Percentiles rank a stretch among this genome's conserved stretches.
Evolutionary conservation across 2,797 vertebrate species (phyloP).

Genomic region (Acanthiza pusilla): DNA sequence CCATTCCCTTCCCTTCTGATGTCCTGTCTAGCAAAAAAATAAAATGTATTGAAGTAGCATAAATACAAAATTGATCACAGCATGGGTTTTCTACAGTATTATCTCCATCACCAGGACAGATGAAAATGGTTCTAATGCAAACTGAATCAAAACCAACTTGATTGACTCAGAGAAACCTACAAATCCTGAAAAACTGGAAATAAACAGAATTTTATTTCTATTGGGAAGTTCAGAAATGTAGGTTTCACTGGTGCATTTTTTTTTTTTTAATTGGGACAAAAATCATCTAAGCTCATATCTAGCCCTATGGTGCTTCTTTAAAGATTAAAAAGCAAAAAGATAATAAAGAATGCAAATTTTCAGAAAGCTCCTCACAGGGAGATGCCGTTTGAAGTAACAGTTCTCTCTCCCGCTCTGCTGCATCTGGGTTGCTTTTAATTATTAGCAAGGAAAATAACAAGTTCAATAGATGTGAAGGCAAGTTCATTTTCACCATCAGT

Average conservation of each 20-base stretch:
- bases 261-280: not conserved
- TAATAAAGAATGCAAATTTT: not conserved
- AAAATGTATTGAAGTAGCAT: not conserved
- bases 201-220: not conserved
- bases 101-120: not conserved
- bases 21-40: not conserved
- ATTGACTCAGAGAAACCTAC: not conserved
- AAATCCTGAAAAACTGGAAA: not conserved
- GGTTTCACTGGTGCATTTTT: not conserved
- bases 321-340: conserved; percentile 7
- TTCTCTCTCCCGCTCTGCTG: not conserved
- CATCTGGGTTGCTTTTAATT: not conserved
- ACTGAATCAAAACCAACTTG: not conserved
- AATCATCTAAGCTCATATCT: not conserved
- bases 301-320: not conserved
- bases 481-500: not conserved
- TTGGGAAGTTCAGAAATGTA: not conserved
- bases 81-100: not conserved
- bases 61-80: not conserved
- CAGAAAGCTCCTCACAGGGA: not conserved
- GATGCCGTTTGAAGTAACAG: not conserved
- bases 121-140: not conserved
- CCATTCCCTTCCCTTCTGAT: not conserved
- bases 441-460: not conserved
- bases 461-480: not conserved